A percentile compares a stretch with the other conserved stretches of the same genome.
phyloP scores from a whole-genome alignment of 2,888 invertebrate genomes.

The Oscheius myriophilus region DNA sequence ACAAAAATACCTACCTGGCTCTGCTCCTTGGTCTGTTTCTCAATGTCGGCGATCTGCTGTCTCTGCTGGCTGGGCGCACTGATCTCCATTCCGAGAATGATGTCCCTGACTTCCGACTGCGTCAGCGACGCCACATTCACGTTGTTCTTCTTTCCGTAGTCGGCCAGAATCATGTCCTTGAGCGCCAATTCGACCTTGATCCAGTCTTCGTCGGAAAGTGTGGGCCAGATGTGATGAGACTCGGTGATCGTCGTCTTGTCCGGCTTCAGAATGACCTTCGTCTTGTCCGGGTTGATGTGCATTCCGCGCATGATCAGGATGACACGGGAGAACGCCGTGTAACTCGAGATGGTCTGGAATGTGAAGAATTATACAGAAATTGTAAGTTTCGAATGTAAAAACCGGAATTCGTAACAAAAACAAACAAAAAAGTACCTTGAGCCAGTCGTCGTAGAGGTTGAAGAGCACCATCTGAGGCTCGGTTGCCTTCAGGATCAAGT shows the following conservation, averaged over 20 bases:
- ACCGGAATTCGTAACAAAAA: background rate
- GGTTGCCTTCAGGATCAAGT: slow-evolving; percentile 96
- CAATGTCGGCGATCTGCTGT: slow-evolving; percentile 99
- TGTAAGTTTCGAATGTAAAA: background rate
- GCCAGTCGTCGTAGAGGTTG: slow-evolving; percentile 99
- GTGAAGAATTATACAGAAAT: background rate
- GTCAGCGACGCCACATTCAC: slow-evolving; percentile 98
- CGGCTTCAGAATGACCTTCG: slow-evolving; percentile 96
- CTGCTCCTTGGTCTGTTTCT: slow-evolving; percentile 99
- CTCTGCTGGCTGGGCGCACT: slow-evolving; percentile 98
- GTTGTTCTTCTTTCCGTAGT: slow-evolving; percentile 99
- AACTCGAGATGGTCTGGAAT: slow-evolving; percentile 87
- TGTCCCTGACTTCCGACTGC: slow-evolving; percentile 96
- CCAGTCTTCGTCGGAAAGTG: slow-evolving; percentile 97
- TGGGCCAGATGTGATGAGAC: slow-evolving; percentile 99
- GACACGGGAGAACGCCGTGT: slow-evolving; percentile 96
- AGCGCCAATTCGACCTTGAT: slow-evolving; percentile 96
- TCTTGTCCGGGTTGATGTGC: slow-evolving; percentile 98
- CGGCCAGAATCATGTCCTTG: slow-evolving; percentile 96
- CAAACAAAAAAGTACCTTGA: slow-evolving; percentile 77
- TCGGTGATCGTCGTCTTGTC: slow-evolving; percentile 99
- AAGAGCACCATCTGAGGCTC: slow-evolving; percentile 99
- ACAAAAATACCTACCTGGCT: slow-evolving; percentile 58
- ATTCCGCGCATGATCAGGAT: slow-evolving; percentile 94
- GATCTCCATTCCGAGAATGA: slow-evolving; percentile 99